A percentile compares a stretch with the other conserved stretches of the same genome.
phyloP scores from a whole-genome alignment of 2,113 vertebrate species.

The Phyllostomus discolor region DNA sequence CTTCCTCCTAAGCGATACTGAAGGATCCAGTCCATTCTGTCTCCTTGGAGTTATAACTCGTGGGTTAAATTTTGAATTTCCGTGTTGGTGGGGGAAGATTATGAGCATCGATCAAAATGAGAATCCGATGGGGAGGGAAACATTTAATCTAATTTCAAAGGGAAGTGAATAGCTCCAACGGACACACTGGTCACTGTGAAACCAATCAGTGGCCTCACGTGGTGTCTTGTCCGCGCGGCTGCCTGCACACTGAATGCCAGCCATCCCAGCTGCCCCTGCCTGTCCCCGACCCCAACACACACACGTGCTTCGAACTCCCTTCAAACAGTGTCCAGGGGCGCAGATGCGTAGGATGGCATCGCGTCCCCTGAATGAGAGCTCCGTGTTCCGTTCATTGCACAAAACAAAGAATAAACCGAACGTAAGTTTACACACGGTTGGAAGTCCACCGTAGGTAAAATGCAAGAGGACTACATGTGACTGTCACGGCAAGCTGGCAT shows the following conservation, averaged over 20 bases:
- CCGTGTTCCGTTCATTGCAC: neutral
- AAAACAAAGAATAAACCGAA: neutral
- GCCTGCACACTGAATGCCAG: neutral
- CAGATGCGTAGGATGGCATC: neutral
- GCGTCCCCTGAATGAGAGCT: neutral
- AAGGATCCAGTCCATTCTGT: neutral
- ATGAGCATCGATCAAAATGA: neutral
- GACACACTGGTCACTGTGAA: neutral
- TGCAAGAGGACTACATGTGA: neutral
- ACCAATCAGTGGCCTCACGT: neutral
- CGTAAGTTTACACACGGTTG: neutral
- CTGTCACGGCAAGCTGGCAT: neutral
- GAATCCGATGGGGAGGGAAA: neutral
- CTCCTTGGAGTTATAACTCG: neutral
- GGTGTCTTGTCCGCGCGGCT: neutral
- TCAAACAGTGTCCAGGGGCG: neutral
- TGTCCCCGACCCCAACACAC: neutral
- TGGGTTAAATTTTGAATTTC: slow-evolving; percentile 1
- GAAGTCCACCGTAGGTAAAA: neutral
- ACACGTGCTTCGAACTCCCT: neutral
- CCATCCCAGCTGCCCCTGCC: neutral
- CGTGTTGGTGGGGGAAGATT: neutral
- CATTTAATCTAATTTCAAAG: neutral
- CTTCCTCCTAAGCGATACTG: too few relatives aligned
- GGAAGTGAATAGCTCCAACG: neutral